Evolutionary conservation across 2,888 invertebrate genomes (phyloP), one percentile per base, ranked within the genome.

Genomic region (Disparrhopalites patrizii): DNA sequence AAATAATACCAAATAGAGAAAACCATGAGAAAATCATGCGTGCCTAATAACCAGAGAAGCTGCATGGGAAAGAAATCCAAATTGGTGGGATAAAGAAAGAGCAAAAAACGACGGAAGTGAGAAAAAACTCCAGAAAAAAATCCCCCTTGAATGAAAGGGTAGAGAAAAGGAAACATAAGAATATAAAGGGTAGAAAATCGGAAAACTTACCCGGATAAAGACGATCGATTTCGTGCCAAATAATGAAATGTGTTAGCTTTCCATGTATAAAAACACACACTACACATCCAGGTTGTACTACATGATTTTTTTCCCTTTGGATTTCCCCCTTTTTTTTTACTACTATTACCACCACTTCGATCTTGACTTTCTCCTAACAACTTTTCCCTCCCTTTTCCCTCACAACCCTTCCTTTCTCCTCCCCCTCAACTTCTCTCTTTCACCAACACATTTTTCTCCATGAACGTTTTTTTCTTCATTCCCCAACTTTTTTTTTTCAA

Each of bases 211-310:
- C n/a, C n/a, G n/a, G n/a, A n/a, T n/a, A n/a, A n/a, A n/a, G 28
- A 63, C 61, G 68, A 72, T 70, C 70, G 66, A 66, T 72, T 69
- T 70, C 69, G 69, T 70, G 70, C 65, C 69, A 69, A 69, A 69
- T 69, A 40, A 43, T 43, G 69, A 72, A 68, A 72, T 67, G 66
- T 66, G 68, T 61, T 38, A 25, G 23, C 47, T 47, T 47, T 10
- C n/a, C n/a, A n/a, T n/a, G n/a, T n/a, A n/a, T n/a, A n/a, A n/a
- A n/a, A n/a, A n/a, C 23, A 47, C 47, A 47, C 47, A 23, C 36
- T 10, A 15, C 15, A 36, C 36, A 15, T 10, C 36, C 15, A 36
- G 36, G 7, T 7, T 36, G 23, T 18, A 47, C 20, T n/a, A n/a
- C n/a, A n/a, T n/a, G n/a, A n/a, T n/a, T n/a, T n/a, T n/a, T n/a